Evolutionary conservation across 2,113 vertebrate genomes (phyloP), one percentile per base, ranked within the genome.

Genomic region (Enhydra lutris): DNA sequence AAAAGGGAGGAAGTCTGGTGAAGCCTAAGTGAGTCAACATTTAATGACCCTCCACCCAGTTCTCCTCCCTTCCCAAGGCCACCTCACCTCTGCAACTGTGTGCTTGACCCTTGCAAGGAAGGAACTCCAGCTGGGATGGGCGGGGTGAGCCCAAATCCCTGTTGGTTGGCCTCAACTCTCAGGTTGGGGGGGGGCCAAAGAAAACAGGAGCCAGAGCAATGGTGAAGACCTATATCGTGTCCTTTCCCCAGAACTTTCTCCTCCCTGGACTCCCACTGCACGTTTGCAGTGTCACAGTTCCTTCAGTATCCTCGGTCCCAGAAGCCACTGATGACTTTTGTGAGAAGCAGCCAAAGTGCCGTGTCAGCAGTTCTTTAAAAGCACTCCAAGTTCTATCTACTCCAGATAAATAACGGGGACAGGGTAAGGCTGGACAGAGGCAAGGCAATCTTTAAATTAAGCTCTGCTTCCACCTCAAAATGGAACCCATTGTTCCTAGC

Each of bases 11-110:
- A 95, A 90, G 78, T 78, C 94, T 96, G 87, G 65, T 91, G 69
- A 91, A 76, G 90, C 7, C 91, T 14, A 73, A 26, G 69, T 96
- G 95, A 97, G 90, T 98, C 95, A 97, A 21, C 61, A 52, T 39
- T 9, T 7, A 87, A 88, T 74, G 0, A 2, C 34, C 76, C 89
- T 98, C 97, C 39, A 3, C 93, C 88, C 96, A 86, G 20, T 9
- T 63, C 95, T 91, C 91, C 86, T 97, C 78, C 90, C 80, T 81
- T 26, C 3, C 9, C 50, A 76, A 92, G 74, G 90, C 90, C 69
- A 31, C 61, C 97, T 97, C 94, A 82, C 78, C 61, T 95, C 81
- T 84, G 18, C 1, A 6, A 89, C 86, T 73, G n/a, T 81, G 55
- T 71, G 61, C 39, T 47, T 65, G 89, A 92, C 83, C 91, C 84